Evolutionary conservation across 2,113 vertebrate species (phyloP), one percentile per base, ranked within the genome.

Genomic region (Dendropsophus ebraccatus): DNA sequence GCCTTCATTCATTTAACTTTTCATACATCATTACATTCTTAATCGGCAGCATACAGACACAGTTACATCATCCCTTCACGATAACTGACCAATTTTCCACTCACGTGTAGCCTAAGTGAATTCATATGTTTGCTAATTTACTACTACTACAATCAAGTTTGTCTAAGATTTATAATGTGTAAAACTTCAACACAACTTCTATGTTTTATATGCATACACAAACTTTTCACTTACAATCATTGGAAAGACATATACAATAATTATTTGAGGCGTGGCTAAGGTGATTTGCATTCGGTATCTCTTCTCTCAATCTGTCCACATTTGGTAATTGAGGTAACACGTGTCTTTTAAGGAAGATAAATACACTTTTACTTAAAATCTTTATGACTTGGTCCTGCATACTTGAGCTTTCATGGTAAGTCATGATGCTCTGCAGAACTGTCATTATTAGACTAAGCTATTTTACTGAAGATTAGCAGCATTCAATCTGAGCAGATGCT

Each of bases 21-120:
- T 52, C 45, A 78, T 52, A 67, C 41, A n/a, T 25, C 49, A 78
- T 78, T 67, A 67, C 19, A 8, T 41, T 72, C 62, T 81, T 67
- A 81, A 58, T 86, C 76, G 60, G 67, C 67, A 56, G 65, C 76
- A 73, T 81, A 86, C 35, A 86, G 80, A 25, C 47, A 65, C 84
- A 73, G 28, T 86, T 73, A 86, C 65, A 86, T 86, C 76, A 86
- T 80, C 23, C n/a, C 67, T 85, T 80, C 35, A 80, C n/a, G n/a
- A 67, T 81, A 81, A 41, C 76, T 41, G 25, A 73, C 84, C 84
- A 86, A 86, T 73, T 70, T 81, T 86, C 52, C 76, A 81, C 50
- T 86, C 65, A 81, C 67, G 65, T 81, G 84, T 73, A 60, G 73
- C 25, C 52, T 73, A 86, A 86, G 35, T 86, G 65, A 86, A 86